These are phyloP conservation scores for Cephalotes varians DNA, from an alignment of 2,888 invertebrate species.

Conservation along the genomic window DNA sequence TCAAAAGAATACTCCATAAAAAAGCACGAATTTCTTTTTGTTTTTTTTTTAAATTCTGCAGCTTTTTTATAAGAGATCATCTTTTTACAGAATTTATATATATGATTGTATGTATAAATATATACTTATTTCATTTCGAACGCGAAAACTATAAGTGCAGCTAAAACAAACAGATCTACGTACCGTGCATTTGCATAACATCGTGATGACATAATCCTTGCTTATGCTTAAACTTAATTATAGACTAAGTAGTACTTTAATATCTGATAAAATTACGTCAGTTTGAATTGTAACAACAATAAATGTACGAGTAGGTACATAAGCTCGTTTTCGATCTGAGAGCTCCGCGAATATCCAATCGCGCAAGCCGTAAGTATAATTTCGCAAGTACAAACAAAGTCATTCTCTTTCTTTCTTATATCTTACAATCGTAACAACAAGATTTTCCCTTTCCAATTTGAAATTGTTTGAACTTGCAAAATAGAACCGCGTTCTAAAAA, in stretches of 20 bases:
- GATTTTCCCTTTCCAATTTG: neutral
- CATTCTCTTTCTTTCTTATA: neutral
- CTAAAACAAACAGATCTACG: slow-evolving; percentile 28
- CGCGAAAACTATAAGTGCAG: slow-evolving; percentile 13
- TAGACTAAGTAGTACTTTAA: slow-evolving; percentile 67
- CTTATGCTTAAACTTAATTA: slow-evolving; percentile 58
- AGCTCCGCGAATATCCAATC: slow-evolving; percentile 55
- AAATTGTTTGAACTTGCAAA: slow-evolving; percentile 69
- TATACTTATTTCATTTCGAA: neutral
- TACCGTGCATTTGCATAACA: neutral
- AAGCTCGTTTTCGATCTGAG: slow-evolving; percentile 75
- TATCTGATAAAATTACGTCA: slow-evolving; percentile 71
- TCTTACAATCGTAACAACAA: neutral
- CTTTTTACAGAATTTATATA: neutral
- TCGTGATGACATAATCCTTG: slow-evolving; percentile 6
- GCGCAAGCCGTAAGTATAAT: slow-evolving; percentile 50
- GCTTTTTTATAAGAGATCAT: neutral
- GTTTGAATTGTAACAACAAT: slow-evolving; percentile 67
- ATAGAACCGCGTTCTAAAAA: slow-evolving; percentile 62
- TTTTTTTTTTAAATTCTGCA: neutral
- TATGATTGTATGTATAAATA: slow-evolving; percentile 3
- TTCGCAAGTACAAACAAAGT: slow-evolving; percentile 72
- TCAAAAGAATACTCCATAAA: neutral
- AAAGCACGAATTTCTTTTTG: neutral
- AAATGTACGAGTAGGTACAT: slow-evolving; percentile 74